Percentiles rank a stretch among this genome's conserved stretches.
Conservation (phyloP, 2,888 invertebrate genomes). For the Netelia virgata region DNA sequence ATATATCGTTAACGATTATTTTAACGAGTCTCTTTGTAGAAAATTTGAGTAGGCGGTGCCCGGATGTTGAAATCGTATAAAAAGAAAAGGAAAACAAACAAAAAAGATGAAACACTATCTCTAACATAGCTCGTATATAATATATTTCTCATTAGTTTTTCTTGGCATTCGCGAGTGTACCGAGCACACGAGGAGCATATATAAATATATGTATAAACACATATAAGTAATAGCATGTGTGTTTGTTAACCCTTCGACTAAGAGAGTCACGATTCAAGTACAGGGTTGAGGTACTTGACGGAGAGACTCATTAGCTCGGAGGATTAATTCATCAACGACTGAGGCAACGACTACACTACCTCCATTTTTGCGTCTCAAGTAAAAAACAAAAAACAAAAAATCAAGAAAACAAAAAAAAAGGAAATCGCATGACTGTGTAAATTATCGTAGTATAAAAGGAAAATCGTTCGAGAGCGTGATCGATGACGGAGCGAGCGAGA, state of each 20-base stretch:
- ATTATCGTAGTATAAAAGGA: constrained; percentile 47
- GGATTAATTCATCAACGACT: constrained; percentile 45
- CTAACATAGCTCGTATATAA: constrained; percentile 56
- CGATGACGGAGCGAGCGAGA: constrained; percentile 28
- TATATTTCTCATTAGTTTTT: constrained; percentile 56
- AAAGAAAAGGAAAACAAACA: constrained; percentile 32
- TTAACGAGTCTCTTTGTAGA: constrained; percentile 69
- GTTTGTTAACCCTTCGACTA: constrained; percentile 50
- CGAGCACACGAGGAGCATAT: constrained; percentile 9
- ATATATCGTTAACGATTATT: constrained; percentile 71
- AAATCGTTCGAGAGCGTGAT: constrained; percentile 40
- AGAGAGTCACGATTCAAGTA: neutral
- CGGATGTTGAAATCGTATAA: constrained; percentile 66
- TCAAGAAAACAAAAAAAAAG: neutral
- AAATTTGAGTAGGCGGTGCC: constrained; percentile 64
- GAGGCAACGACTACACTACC: constrained; percentile 54
- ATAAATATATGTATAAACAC: constrained; percentile 13
- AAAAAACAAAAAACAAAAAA: neutral
- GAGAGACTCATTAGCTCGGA: constrained; percentile 11
- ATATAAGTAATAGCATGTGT: constrained; percentile 31
- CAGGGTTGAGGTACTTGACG: neutral
- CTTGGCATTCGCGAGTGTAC: constrained; percentile 44
- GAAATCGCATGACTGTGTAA: constrained; percentile 53
- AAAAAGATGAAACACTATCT: constrained; percentile 49
- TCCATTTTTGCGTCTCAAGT: constrained; percentile 56